These are phyloP conservation scores for Patella caerulea DNA, from an alignment of 2,888 invertebrate genomes.

Conservation along the genomic window DNA sequence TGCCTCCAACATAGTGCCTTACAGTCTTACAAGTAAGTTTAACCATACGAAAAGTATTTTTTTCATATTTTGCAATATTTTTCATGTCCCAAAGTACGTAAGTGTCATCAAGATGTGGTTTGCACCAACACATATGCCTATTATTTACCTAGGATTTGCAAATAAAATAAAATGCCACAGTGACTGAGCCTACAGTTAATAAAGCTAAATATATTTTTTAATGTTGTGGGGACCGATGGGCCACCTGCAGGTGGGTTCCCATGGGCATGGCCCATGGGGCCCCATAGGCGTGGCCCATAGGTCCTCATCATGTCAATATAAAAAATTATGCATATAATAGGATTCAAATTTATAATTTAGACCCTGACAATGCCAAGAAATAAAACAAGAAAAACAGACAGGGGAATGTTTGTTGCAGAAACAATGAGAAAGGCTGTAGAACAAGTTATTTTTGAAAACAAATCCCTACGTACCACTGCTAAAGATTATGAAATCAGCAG, in stretches of 20 bases:
- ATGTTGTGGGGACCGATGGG: slow-evolving; percentile 6
- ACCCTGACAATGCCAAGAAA: neutral
- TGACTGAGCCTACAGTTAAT: neutral
- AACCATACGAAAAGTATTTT: neutral
- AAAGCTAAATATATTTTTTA: neutral
- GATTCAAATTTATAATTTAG: neutral
- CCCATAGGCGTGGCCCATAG: neutral
- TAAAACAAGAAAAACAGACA: neutral
- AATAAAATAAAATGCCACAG: neutral
- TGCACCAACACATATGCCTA: neutral
- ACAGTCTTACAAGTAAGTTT: neutral
- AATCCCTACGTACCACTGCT: neutral
- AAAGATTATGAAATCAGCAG: neutral
- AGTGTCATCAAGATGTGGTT: neutral
- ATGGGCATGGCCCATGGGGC: neutral
- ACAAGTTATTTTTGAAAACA: neutral
- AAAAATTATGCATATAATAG: neutral
- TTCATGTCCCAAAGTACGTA: neutral
- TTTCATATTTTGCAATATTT: neutral
- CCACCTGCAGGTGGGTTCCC: neutral
- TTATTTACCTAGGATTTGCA: neutral
- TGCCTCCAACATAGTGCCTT: neutral
- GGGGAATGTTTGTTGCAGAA: neutral
- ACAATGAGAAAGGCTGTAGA: neutral
- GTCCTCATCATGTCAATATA: neutral